Base-by-base conservation (phyloP, 2,113 vertebrate species). In the Xyrauchen texanus region DNA sequence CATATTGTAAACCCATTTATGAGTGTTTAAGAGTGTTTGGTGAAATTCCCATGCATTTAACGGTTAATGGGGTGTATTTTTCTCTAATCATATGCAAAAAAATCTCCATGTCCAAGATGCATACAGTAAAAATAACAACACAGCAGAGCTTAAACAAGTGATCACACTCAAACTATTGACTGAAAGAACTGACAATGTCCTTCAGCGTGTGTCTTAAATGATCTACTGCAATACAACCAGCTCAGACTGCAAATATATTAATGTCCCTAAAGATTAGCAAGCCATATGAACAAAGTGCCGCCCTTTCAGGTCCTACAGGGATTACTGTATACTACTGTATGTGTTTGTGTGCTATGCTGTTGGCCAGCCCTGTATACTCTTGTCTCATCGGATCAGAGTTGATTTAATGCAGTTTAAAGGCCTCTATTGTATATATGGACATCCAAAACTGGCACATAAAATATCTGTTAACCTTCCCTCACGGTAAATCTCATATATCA, bases 381-480 rank as follows among this genome's bases (percentile, higher is more conserved):
- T 16, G 47, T 69, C 11, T 11, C 7, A 12, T 11, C 13, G 67
- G 21, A 34, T 34, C 21, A 34, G 21, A 34, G 21, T 34, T 34
- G 68, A 70, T 70, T 53, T n/a, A 70, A 70, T 42, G 12, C 42
- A n/a, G 13, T 57, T 57, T 67, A 47, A 65, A 69, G 66, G 12
- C 46, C 8, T 69, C 11, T 15, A 68, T 2, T 13, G 45, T 51
- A 68, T 70, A 11, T 47, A 58, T 51, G 61, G 51, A 58, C 52
- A 72, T 58, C 34, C 53, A 45, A 11, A 45, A 44, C 16, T 79
- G 47, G 58, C 49, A 73, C 47, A 75, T 15, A 12, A 57, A 55
- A 64, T 57, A 78, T 68, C 46, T 13, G 61, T 78, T 63, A 78
- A 68, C 8, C 13, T 4, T 44, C 10, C 81, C 69, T n/a, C n/a